These are phyloP conservation scores for Craseonycteris thonglongyai DNA, from an alignment of 2,113 vertebrate species.

Conservation along the genomic window DNA sequence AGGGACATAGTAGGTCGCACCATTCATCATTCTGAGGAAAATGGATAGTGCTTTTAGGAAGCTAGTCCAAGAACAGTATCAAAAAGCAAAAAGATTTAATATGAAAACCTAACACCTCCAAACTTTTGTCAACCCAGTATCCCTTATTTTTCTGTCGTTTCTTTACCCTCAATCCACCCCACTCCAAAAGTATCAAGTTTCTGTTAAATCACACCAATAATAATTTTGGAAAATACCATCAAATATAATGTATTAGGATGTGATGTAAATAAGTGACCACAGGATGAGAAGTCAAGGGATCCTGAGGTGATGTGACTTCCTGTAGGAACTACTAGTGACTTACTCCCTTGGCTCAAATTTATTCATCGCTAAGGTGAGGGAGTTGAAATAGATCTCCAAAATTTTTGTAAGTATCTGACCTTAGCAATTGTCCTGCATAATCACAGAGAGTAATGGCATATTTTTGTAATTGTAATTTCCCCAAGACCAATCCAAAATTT, in stretches of 20 bases:
- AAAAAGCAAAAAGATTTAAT: not conserved
- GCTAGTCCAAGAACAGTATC: not conserved
- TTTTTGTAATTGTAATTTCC: not conserved
- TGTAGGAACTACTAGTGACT: not conserved
- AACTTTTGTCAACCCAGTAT: not conserved
- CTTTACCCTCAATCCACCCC: not conserved
- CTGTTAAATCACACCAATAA: not conserved
- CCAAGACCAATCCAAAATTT: not conserved
- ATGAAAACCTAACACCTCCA: not conserved
- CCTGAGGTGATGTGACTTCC: not conserved
- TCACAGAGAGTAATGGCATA: not conserved
- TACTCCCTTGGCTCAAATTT: not conserved
- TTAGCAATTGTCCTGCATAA: not conserved
- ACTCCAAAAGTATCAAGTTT: not conserved
- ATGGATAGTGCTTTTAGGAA: not conserved
- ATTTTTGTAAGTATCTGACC: not conserved
- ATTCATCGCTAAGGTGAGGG: not conserved
- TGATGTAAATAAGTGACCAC: not conserved
- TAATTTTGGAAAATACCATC: not conserved
- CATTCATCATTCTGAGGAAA: not conserved
- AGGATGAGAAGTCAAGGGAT: not conserved
- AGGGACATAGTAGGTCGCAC: not conserved
- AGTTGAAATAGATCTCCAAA: not conserved
- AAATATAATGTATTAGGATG: not conserved
- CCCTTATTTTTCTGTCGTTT: not conserved